These are phyloP conservation scores for Oxyura jamaicensis DNA, from an alignment of 2,113 vertebrate species.

Conservation along the genomic window DNA sequence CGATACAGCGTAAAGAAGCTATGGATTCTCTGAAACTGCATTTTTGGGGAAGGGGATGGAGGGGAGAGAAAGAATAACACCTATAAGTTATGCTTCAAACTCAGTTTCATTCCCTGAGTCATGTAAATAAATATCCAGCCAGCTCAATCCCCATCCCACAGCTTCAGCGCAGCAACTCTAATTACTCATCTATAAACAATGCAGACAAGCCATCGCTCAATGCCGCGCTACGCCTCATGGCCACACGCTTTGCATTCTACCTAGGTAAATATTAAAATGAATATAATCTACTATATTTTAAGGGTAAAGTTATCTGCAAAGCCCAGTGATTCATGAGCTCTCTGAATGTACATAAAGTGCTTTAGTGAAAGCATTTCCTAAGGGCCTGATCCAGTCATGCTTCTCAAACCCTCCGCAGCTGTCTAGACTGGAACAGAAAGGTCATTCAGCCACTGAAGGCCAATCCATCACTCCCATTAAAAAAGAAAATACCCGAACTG, in stretches of 20 bases:
- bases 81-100: slow-evolving; percentile 70
- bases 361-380: slow-evolving; percentile 62
- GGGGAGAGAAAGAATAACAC: slow-evolving; percentile 50
- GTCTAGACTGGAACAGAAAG: slow-evolving; percentile 67
- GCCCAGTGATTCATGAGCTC: slow-evolving; percentile 48
- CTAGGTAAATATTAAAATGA: slow-evolving; percentile 63
- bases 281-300: slow-evolving; percentile 25
- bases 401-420: slow-evolving; percentile 34
- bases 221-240: not conserved
- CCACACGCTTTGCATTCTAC: slow-evolving; percentile 46
- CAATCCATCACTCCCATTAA: slow-evolving; percentile 64
- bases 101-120: slow-evolving; percentile 56
- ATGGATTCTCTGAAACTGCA: slow-evolving; percentile 15
- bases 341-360: slow-evolving; percentile 9
- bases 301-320: slow-evolving; percentile 39
- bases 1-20: slow-evolving; percentile 1
- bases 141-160: slow-evolving; percentile 48
- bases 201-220: slow-evolving; percentile 66
- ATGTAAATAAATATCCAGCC: slow-evolving; percentile 73
- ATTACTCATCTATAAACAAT: slow-evolving; percentile 66
- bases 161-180: slow-evolving; percentile 3
- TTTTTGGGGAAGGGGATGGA: not conserved
- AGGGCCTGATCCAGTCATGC: slow-evolving; percentile 62
- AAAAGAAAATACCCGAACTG: slow-evolving; percentile 59
- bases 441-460: slow-evolving; percentile 70